Conservation (phyloP, 2,113 vertebrate genomes). For the Enhydra lutris region DNA sequence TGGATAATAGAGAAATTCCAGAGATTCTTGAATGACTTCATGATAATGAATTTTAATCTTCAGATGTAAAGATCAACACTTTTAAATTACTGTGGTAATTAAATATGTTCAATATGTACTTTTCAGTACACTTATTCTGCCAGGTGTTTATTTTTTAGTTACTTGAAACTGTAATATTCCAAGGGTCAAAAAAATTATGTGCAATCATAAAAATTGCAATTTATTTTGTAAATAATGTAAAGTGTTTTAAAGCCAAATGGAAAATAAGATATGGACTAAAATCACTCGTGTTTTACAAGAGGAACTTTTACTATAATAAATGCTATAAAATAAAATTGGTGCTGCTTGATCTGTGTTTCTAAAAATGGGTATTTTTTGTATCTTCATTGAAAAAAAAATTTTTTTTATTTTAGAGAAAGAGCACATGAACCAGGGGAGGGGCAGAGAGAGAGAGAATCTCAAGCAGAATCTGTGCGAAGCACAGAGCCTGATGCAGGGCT, state of each 20-base stretch:
- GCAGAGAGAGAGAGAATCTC: background rate
- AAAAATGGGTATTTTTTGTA: background rate
- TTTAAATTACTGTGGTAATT: slow-evolving; percentile 79
- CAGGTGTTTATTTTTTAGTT: slow-evolving; percentile 77
- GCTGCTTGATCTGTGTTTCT: slow-evolving; percentile 31
- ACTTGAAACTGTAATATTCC: slow-evolving; percentile 67
- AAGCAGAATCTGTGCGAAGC: background rate
- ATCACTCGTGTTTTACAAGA: slow-evolving; percentile 47
- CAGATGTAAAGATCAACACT: slow-evolving; percentile 66
- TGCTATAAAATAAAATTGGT: slow-evolving; percentile 52
- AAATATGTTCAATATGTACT: slow-evolving; percentile 71
- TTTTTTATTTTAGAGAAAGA: background rate
- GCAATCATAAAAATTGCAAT: slow-evolving; percentile 44
- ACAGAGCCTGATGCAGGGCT: background rate
- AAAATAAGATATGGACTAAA: slow-evolving; percentile 58
- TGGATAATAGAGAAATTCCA: slow-evolving; percentile 91
- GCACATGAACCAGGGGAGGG: background rate
- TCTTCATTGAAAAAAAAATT: background rate
- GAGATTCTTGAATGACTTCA: slow-evolving; percentile 87
- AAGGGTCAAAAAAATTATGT: slow-evolving; percentile 67
- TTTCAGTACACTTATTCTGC: slow-evolving; percentile 75
- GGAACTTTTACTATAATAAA: slow-evolving; percentile 64
- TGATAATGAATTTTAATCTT: slow-evolving; percentile 39
- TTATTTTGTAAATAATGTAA: slow-evolving; percentile 71
- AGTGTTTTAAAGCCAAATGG: slow-evolving; percentile 54